Evolutionary conservation across 2,113 vertebrate genomes (phyloP), one percentile per base, ranked within the genome.

Genomic region (Dicaeum eximium): DNA sequence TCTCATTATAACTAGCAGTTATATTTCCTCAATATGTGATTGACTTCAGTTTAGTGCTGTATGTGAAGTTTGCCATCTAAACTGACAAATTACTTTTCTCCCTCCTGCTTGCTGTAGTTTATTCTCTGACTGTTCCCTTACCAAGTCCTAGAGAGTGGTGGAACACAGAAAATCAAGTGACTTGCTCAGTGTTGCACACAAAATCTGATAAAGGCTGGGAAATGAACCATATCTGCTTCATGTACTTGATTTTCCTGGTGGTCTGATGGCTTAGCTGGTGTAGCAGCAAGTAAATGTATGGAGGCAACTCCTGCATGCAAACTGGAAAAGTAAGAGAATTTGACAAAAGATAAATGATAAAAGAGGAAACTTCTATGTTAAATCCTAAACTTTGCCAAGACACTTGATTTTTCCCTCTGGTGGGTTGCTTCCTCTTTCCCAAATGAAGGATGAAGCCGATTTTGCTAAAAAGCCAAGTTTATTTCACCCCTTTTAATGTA

Each of bases 161-260:
- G 65, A 78, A 40, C 21, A 15, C 9, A 48, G 13, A 72, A 92
- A 78, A 56, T 72, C 53, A 74, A 78, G 42, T 74, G 19, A 64
- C 38, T 86, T 93, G 48, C 35, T 78, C 45, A 30, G 23, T 84
- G 78, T 85, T 81, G 56, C 51, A n/a, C 53, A 35, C 35, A 71
- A 79, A n/a, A 84, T 89, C 80, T 89, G 87, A 89, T 91, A 92
- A 96, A 87, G 51, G 15, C 60, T 84, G 92, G n/a, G 73, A 89
- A 92, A 51, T 60, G 60, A 81, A 48, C 77, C 72, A 1, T 70
- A 56, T 44, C 67, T 83, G 19, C 14, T 61, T 54, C 48, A 5
- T 35, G 28, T 66, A 35, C 65, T 93, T 74, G 38, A 31, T 82
- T 35, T 91, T 87, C 19, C 44, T 9, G 7, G 51, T 58, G 64